These are phyloP conservation scores for Caenorhabditis uteleia DNA, from an alignment of 2,888 invertebrate species.

Conservation along the genomic window DNA sequence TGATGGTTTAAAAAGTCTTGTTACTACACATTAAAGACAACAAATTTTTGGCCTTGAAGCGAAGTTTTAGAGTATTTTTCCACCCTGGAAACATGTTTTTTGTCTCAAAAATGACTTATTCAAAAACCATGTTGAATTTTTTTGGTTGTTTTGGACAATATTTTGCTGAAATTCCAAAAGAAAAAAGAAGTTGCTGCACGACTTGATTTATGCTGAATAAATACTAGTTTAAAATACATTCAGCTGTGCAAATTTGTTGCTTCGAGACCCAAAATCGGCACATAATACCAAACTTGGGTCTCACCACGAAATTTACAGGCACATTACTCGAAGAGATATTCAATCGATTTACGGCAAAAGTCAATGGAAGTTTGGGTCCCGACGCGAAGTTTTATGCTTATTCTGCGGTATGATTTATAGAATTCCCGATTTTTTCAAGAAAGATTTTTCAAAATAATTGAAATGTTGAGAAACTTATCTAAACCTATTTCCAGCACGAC, in stretches of 20 bases:
- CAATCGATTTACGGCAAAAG: constrained; percentile 53
- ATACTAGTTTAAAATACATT: no score
- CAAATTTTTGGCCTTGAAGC: background rate
- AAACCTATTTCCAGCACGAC: constrained; percentile 58
- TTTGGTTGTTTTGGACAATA: background rate
- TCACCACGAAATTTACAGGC: constrained; percentile 44
- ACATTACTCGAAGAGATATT: constrained; percentile 62
- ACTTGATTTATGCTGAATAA: no score
- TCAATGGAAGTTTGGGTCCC: constrained; percentile 36
- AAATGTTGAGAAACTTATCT: background rate
- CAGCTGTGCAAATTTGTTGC: no score
- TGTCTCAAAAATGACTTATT: background rate
- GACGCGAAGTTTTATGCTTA: constrained; percentile 62
- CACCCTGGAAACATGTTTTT: background rate
- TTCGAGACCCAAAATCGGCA: no score
- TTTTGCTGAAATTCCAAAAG: background rate
- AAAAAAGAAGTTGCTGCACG: no score
- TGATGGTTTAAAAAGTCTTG: no score
- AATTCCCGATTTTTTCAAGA: background rate
- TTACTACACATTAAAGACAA: background rate
- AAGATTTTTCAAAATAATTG: background rate
- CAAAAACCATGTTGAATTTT: background rate
- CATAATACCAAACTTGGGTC: no score
- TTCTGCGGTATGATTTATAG: constrained; percentile 60
- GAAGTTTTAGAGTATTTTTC: background rate